Percentiles rank a stretch among this genome's conserved stretches.
phyloP scores from a whole-genome alignment of 2,113 vertebrate species.

The Pogonocichla stellata region DNA sequence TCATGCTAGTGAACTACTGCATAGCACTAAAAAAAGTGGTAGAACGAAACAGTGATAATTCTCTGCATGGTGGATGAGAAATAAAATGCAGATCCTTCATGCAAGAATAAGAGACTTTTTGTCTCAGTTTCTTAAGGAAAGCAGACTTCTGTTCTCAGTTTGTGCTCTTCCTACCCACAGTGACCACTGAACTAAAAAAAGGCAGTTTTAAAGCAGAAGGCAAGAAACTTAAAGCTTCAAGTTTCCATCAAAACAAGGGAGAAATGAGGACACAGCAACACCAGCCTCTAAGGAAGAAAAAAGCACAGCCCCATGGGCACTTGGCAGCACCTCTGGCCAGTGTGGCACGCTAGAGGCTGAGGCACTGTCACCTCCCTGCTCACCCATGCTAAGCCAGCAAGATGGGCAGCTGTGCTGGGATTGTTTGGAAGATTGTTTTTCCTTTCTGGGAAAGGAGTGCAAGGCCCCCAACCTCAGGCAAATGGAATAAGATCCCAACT shows the following conservation, averaged over 20 bases:
- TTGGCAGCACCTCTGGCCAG: not conserved
- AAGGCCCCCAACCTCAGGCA: accelerated
- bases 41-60: not conserved
- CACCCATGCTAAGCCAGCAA: not conserved
- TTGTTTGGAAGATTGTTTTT: not conserved
- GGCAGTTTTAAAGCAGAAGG: not conserved
- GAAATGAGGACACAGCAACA: not conserved
- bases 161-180: not conserved
- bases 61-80: not conserved
- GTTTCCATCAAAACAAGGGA: not conserved
- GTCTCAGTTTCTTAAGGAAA: not conserved
- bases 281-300: not conserved
- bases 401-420: not conserved
- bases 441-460: not conserved
- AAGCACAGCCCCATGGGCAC: not conserved
- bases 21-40: not conserved
- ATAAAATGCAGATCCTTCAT: not conserved
- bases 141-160: not conserved
- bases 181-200: conserved; percentile 6
- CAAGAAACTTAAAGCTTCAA: not conserved
- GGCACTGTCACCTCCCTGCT: not conserved
- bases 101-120: not conserved
- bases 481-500: not conserved
- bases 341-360: not conserved
- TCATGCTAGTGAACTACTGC: not conserved